Evolutionary conservation across 64 coral and sea anemone species (phyloP).

Genomic region (Astreopora myriophthalma): DNA sequence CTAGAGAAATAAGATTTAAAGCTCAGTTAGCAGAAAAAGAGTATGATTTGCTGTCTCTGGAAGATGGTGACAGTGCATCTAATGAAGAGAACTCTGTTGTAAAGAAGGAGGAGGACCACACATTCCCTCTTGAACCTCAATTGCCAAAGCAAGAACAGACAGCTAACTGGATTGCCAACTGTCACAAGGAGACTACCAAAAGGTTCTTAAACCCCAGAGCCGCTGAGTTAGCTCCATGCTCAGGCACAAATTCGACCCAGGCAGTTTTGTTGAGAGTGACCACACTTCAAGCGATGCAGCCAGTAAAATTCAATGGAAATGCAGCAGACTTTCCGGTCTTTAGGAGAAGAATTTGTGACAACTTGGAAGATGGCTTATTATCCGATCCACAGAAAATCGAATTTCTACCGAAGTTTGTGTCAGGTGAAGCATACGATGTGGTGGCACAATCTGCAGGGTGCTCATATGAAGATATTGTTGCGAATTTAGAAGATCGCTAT

Average conservation of each 20-base stretch:
- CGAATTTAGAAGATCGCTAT: constrained; percentile 55
- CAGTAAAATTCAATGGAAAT: constrained; percentile 71
- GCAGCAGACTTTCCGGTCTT: constrained; percentile 72
- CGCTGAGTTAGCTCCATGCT: neutral
- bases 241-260: neutral
- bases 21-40: constrained; percentile 12
- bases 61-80: neutral
- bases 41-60: neutral
- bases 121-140: neutral
- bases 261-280: neutral
- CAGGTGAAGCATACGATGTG: constrained; percentile 67
- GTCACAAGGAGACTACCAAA: neutral
- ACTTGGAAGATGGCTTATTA: constrained; percentile 58
- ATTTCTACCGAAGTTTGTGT: constrained; percentile 70
- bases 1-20: constrained; percentile 18
- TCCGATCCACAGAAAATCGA: constrained; percentile 63
- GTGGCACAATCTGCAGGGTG: constrained; percentile 50
- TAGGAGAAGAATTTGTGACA: constrained; percentile 35
- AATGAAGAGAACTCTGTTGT: neutral
- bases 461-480: constrained; percentile 58
- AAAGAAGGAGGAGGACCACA: neutral
- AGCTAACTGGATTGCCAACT: neutral
- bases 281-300: constrained; percentile 69
- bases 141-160: neutral
- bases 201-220: no score